These are phyloP conservation scores for Carduelis carduelis DNA, from an alignment of 2,797 vertebrate genomes.

Conservation along the genomic window DNA sequence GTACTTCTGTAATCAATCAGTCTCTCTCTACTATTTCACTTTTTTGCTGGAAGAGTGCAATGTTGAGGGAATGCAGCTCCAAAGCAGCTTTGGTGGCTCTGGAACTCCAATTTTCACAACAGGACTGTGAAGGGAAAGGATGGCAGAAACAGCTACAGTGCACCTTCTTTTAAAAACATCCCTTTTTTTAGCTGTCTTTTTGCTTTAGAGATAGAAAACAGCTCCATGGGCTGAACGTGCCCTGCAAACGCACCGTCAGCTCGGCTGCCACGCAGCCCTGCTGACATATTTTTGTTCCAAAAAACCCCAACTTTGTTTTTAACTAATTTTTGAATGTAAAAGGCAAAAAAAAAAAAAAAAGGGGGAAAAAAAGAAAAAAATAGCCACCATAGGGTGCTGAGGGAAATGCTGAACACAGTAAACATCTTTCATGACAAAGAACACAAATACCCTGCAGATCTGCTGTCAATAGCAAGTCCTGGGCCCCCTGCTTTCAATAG, in stretches of 20 bases:
- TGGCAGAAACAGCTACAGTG: not conserved
- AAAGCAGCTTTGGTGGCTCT: not conserved
- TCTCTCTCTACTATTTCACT: not conserved
- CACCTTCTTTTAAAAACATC: not conserved
- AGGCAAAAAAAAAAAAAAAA: not conserved
- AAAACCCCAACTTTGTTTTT: conserved; percentile 1
- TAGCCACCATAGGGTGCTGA: conserved; percentile 27
- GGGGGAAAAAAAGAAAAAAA: not conserved
- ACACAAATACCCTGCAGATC: conserved; percentile 60
- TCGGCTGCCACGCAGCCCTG: not conserved
- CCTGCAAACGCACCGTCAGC: conserved; percentile 6
- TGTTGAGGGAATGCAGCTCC: not conserved
- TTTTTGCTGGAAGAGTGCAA: not conserved
- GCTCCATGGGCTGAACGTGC: not conserved
- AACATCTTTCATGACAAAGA: conserved; percentile 71
- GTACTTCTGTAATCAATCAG: not conserved
- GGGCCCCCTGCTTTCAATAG: conserved; percentile 63
- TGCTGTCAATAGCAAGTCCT: conserved; percentile 49
- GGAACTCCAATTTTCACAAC: not conserved
- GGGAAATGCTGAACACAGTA: conserved; percentile 60
- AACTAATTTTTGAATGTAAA: conserved; percentile 32
- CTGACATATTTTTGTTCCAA: conserved; percentile 37
- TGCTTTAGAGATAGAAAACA: not conserved
- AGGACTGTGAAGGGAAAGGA: not conserved
- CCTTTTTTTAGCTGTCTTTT: not conserved